phyloP scores from a whole-genome alignment of 2,888 invertebrate species.

The Aelia acuminata region DNA sequence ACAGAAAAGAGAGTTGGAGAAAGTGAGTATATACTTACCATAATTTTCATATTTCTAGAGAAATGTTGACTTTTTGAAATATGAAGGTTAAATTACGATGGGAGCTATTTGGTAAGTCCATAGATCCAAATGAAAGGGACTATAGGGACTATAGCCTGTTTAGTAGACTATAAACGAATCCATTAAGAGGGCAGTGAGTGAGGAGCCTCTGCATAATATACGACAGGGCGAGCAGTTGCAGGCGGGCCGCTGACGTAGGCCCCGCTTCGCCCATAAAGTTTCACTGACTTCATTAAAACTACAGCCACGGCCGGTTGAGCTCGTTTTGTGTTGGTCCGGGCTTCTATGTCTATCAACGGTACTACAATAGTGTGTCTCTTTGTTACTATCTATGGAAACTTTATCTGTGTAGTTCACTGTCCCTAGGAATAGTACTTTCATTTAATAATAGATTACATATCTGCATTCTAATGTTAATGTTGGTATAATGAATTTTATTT shows the following conservation, averaged over 20 bases:
- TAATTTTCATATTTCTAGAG: too few species aligned
- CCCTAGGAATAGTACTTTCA: too few species aligned
- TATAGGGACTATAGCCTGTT: not conserved
- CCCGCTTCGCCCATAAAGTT: not conserved
- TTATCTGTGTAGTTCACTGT: not conserved
- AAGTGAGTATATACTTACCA: too few species aligned
- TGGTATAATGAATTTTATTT: too few species aligned
- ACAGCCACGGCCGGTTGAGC: not conserved
- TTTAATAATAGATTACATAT: too few species aligned
- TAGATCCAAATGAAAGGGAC: not conserved
- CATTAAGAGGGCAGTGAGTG: not conserved
- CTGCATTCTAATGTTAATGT: too few species aligned
- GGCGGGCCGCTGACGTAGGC: not conserved
- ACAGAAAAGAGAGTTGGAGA: too few species aligned
- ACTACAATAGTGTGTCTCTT: not conserved
- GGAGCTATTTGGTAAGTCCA: too few species aligned
- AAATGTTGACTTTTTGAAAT: too few species aligned
- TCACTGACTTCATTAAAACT: slow-evolving; percentile 16
- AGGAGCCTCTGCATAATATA: not conserved
- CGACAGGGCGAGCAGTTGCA: not conserved
- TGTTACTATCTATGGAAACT: not conserved
- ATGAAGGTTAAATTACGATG: too few species aligned
- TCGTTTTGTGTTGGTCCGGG: not conserved
- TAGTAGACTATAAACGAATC: slow-evolving; percentile 11
- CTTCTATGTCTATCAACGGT: not conserved